Base-by-base conservation (phyloP, 2,888 invertebrate species). In the Phortica okadai region DNA sequence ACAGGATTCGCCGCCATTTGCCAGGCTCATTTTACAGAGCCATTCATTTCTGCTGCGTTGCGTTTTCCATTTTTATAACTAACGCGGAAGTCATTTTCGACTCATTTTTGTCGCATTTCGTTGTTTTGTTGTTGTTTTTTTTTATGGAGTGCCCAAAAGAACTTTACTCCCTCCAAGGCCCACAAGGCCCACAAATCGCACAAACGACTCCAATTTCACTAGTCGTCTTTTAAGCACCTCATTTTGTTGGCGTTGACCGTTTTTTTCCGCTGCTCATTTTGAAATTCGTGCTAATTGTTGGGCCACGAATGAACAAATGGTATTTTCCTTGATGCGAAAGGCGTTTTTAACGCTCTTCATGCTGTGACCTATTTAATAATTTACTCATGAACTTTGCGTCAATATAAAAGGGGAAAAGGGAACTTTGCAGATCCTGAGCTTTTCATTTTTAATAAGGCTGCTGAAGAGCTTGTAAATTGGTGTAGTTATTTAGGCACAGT, bases 11-110 rank as follows among this genome's bases (percentile, higher is more conserved):
- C 69, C 73, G 33, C 14, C 14, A 11, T 64, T 64, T 64, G 64
- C 41, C 11, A 14, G 25, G 33, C 21, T 64, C 6, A 6, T 45
- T 69, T 33, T 44, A 44, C 45, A 0, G 6, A 2, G 0, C 8
- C 16, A 44, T 8, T 21, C 21, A 6, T 21, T 69, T 44, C 8
- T 2, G 44, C 21, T 25, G 6, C 69, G 6, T 16, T 69, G 16
- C 11, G 77, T 33, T 33, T 33, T 33, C 33, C 33, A 33, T 33
- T 33, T 33, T 33, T 33, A 33, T 33, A 33, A 33, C 33, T 33
- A 5, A 33, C 41, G 21, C 66, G 66, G 66, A 74, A 50, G 66
- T 74, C 80, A 82, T 84, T 85, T 83, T 58, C 72, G 4, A 33
- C 33, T 33, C 33, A 33, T 33, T 33, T 33, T 33, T 5, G 33